These are phyloP conservation scores for Acropternis orthonyx DNA, from an alignment of 2,797 vertebrate species.

Conservation along the genomic window DNA sequence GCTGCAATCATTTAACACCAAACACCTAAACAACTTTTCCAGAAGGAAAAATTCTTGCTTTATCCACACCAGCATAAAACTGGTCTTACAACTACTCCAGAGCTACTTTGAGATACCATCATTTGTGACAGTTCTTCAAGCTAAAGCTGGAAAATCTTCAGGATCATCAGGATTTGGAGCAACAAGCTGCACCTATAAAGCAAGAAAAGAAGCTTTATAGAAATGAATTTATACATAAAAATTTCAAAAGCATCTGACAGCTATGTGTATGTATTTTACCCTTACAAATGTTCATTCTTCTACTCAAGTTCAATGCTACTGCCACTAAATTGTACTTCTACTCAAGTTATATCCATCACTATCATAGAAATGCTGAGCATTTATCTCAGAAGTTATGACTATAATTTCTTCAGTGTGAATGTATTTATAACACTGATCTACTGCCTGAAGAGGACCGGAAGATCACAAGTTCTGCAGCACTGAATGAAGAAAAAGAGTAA, in stretches of 20 bases:
- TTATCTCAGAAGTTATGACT: neutral
- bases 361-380: neutral
- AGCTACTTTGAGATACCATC: neutral
- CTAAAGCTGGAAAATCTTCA: slow-evolving; percentile 80
- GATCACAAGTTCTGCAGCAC: neutral
- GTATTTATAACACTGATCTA: neutral
- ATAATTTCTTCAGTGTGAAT: neutral
- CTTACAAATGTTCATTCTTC: neutral
- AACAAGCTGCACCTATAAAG: slow-evolving; percentile 59
- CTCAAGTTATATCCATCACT: neutral
- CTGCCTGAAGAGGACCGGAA: neutral
- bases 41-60: slow-evolving; percentile 44
- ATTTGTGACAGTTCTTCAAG: slow-evolving; percentile 28
- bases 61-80: slow-evolving; percentile 26
- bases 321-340: neutral
- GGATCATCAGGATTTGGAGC: slow-evolving; percentile 82
- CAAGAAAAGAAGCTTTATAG: neutral
- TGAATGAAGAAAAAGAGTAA: neutral
- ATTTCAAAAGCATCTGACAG: neutral
- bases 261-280: neutral
- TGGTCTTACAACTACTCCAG: neutral
- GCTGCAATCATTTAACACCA: slow-evolving; percentile 36
- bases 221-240: neutral
- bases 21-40: slow-evolving; percentile 45
- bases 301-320: neutral